Evolutionary conservation across 2,888 invertebrate species (phyloP), one percentile per base, ranked within the genome.

Genomic region (Asteroscopus sphinx): DNA sequence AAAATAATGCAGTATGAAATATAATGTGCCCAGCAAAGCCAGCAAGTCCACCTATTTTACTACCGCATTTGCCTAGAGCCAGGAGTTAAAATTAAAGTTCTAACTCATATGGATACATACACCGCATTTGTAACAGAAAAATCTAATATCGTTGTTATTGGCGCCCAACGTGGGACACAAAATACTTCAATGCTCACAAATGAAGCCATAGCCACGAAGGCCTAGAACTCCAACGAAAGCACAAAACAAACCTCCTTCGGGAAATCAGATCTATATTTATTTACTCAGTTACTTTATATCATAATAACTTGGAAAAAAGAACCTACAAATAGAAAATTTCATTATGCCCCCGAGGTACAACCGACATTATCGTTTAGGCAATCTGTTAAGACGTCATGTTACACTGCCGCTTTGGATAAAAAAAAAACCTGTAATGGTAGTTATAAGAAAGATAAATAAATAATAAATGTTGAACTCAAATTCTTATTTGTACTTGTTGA

Each of bases 121-220:
- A 42, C 35, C 26, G 42, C 49, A 53, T 58, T 59, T 66, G 39
- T 54, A 44, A 53, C 51, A 63, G 39, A 68, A 54, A 72, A 69
- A 57, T 55, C 54, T 60, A 73, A 73, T 65, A 73, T 48, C 63
- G 39, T 57, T 65, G 70, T 71, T 73, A 73, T 69, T 71, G 65
- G 70, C 41, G 45, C 54, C 60, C 74, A 40, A 56, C 51, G 33
- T 40, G 70, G 56, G 56, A 25, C 56, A 57, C 57, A 62, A 57
- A 68, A 72, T 69, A 72, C 48, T 62, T 72, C 63, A 72, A 69
- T 68, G 32, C 54, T 51, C 65, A 54, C 56, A 73, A 69, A 73
- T 55, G 57, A 69, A 69, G 48, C 21, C 36, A 35, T 49, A 32
- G 58, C 56, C 21, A 11, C 28, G 8, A 46, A 55, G 57, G 44